phyloP scores from a whole-genome alignment of 2,113 vertebrate species.

The Microtus richardsoni region DNA sequence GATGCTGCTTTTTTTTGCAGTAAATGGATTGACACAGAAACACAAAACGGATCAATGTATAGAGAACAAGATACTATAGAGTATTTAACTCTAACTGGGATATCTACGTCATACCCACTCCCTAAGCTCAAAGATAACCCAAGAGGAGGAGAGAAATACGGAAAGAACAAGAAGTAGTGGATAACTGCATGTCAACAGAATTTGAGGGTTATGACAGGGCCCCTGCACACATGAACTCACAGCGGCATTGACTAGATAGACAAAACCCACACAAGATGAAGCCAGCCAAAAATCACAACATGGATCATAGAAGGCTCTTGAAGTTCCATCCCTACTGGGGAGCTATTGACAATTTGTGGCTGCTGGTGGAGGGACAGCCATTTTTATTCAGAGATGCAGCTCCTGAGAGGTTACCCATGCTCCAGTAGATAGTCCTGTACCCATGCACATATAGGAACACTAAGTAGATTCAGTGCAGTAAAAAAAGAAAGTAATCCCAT shows the following conservation, averaged over 20 bases:
- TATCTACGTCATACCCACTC: not conserved
- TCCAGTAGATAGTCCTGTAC: not conserved
- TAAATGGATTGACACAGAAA: not conserved
- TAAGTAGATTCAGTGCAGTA: not conserved
- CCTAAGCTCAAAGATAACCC: not conserved
- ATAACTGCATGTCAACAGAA: not conserved
- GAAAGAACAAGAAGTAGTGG: not conserved
- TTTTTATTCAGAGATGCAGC: not conserved
- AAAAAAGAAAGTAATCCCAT: not conserved
- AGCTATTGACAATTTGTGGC: not conserved
- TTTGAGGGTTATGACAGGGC: not conserved
- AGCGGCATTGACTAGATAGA: not conserved
- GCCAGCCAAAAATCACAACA: not conserved
- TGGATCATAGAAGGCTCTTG: not conserved
- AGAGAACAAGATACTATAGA: not conserved
- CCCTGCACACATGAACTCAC: not conserved
- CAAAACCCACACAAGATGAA: not conserved
- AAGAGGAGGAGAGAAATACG: not conserved
- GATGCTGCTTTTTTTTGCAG: not conserved
- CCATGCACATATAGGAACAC: not conserved
- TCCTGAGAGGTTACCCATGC: not conserved
- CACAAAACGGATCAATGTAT: not conserved
- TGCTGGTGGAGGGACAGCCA: not conserved
- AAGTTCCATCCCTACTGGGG: not conserved
- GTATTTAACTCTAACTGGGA: not conserved